These are phyloP conservation scores for Antechinus flavipes DNA, from an alignment of 2,113 vertebrate species.

Conservation along the genomic window DNA sequence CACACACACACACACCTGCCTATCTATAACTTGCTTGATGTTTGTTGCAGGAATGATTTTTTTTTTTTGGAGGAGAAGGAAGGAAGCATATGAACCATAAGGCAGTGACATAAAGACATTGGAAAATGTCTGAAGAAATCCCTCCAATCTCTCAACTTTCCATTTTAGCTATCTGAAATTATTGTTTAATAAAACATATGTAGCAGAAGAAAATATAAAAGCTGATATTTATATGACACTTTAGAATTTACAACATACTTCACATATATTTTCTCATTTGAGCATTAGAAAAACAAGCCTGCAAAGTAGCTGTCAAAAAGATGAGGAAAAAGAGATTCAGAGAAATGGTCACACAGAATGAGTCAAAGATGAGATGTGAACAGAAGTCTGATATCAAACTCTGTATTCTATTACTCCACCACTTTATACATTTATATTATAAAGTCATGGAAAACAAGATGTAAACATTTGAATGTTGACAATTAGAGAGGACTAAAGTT, in stretches of 20 bases:
- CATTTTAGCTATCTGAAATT: background rate
- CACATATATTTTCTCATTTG: background rate
- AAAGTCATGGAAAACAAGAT: background rate
- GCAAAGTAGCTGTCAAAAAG: background rate
- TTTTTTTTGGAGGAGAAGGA: background rate
- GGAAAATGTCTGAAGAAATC: background rate
- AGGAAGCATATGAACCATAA: background rate
- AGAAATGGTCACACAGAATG: background rate
- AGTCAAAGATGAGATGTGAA: background rate
- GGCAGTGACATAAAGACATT: background rate
- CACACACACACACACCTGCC: no score
- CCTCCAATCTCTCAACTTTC: background rate
- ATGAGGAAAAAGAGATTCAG: background rate
- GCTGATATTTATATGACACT: background rate
- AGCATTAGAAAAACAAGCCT: background rate
- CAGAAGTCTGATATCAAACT: background rate
- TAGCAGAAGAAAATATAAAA: background rate
- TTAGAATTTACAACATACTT: background rate
- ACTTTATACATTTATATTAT: background rate
- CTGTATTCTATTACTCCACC: background rate
- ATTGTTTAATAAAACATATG: background rate
- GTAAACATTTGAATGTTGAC: background rate
- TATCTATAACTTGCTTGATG: background rate
- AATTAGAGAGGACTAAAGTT: background rate
- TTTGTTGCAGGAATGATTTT: background rate